These are phyloP conservation scores for Xylocampa areola DNA, from an alignment of 2,888 invertebrate species.

Conservation along the genomic window DNA sequence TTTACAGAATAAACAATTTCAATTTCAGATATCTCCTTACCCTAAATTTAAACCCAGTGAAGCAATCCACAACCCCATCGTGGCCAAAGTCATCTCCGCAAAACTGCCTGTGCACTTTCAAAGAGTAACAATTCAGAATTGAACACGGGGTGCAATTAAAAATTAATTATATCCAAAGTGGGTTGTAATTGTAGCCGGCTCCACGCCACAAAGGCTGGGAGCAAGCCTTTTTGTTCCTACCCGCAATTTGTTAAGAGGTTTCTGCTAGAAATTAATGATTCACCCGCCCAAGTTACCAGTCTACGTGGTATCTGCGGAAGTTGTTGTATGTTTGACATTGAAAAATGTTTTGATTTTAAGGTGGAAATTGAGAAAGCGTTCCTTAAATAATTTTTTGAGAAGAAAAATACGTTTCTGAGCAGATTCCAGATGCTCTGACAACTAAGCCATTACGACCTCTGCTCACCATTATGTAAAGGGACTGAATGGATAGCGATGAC, in stretches of 20 bases:
- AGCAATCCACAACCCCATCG: background rate
- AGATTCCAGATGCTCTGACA: background rate
- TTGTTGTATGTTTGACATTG: background rate
- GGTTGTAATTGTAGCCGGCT: slow-evolving; percentile 55
- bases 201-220: slow-evolving; percentile 36
- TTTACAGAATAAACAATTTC: too few species aligned
- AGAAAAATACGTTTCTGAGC: background rate
- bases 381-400: too few species aligned
- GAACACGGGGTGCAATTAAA: slow-evolving; percentile 66
- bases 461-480: too few species aligned
- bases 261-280: slow-evolving; percentile 48
- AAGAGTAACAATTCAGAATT: slow-evolving; percentile 53
- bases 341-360: background rate
- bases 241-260: slow-evolving; percentile 57
- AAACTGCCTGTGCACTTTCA: slow-evolving; percentile 13
- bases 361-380: background rate
- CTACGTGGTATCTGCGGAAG: slow-evolving; percentile 13
- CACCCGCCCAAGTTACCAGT: slow-evolving; percentile 22
- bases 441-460: too few species aligned
- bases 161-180: slow-evolving; percentile 68
- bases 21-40: too few species aligned
- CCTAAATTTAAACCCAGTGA: too few species aligned
- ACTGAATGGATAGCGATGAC: too few species aligned
- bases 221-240: slow-evolving; percentile 53
- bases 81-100: background rate